phyloP scores from a whole-genome alignment of 2,888 invertebrate species.

The Luperina nickerlii region DNA sequence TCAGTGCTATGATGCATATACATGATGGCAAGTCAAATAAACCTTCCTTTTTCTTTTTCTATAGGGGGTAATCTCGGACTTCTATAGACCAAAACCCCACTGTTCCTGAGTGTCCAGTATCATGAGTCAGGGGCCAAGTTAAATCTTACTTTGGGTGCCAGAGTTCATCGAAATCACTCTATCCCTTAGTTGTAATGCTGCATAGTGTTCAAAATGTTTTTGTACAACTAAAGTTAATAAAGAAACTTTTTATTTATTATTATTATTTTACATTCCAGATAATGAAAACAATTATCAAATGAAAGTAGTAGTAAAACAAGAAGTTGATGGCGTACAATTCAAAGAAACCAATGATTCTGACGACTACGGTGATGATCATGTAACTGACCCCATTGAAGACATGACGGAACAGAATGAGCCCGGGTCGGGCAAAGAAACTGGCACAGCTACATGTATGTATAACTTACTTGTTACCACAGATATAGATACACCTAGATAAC shows the following conservation, averaged over 20 bases:
- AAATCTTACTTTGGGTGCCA: no score
- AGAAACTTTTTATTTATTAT: no score
- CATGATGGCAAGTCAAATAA: constrained; percentile 59
- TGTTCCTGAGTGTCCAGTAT: no score
- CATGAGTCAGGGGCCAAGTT: no score
- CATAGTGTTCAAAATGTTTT: no score
- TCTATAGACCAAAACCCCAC: no score
- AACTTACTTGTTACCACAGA: not conserved
- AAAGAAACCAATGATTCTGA: constrained; percentile 35
- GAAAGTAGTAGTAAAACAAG: constrained; percentile 58
- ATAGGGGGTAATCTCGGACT: no score
- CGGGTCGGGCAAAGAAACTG: not conserved
- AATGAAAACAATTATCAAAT: constrained; percentile 58
- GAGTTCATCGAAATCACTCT: no score
- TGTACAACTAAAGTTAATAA: no score
- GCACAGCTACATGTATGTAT: not conserved
- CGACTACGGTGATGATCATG: constrained; percentile 23
- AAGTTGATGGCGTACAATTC: constrained; percentile 55
- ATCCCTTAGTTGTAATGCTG: no score
- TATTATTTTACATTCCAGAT: constrained; percentile 27
- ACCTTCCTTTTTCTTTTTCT: not conserved
- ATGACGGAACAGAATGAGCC: not conserved
- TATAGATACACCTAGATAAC: no score
- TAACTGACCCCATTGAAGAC: constrained; percentile 42
- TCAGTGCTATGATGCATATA: constrained; percentile 69